A percentile compares a stretch with the other conserved stretches of the same genome.
Evolutionary conservation across 2,888 invertebrate species (phyloP).

Genomic region (Atethmia centrago): DNA sequence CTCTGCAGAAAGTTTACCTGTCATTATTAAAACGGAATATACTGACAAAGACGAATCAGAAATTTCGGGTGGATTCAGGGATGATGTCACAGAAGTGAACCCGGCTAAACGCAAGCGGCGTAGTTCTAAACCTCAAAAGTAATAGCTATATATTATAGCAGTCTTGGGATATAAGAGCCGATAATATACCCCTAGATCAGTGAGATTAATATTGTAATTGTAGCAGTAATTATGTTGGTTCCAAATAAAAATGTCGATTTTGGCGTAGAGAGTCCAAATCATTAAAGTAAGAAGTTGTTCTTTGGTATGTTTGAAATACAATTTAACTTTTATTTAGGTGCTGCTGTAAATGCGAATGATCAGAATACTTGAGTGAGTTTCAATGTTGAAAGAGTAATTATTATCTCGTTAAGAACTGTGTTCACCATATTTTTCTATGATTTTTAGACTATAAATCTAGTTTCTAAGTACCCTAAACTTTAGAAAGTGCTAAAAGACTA

Average conservation of each 20-base stretch:
- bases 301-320: not conserved
- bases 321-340: not conserved
- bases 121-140: constrained; percentile 9
- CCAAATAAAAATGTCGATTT: not conserved
- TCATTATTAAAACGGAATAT: constrained; percentile 45
- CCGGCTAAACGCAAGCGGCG: constrained; percentile 13
- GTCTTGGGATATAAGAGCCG: not conserved
- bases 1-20: constrained; percentile 4
- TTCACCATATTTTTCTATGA: not conserved
- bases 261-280: not conserved
- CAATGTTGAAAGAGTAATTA: not conserved
- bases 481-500: constrained; percentile 12
- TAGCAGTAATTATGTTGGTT: not conserved
- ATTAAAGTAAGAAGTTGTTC: not conserved
- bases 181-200: not conserved
- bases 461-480: constrained; percentile 8
- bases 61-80: constrained; percentile 1
- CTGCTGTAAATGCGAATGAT: not conserved
- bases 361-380: not conserved
- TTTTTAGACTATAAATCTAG: not conserved
- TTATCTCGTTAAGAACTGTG: not conserved
- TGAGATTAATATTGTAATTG: constrained; percentile 3
- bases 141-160: not conserved
- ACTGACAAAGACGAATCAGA: constrained; percentile 8
- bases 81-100: constrained; percentile 11